phyloP scores from a whole-genome alignment of 2,113 vertebrate species.

The Phainopepla nitens region DNA sequence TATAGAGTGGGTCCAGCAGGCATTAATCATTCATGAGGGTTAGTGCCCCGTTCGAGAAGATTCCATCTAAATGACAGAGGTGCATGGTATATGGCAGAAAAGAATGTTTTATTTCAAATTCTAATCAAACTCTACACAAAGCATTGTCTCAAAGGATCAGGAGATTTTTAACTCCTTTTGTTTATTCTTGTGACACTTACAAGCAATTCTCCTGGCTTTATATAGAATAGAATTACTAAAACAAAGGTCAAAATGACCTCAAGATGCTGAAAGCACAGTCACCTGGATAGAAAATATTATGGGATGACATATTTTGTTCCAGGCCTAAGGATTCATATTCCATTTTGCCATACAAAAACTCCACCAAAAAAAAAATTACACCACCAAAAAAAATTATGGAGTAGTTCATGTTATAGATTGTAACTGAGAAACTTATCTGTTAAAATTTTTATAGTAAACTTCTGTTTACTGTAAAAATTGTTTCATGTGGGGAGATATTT shows the following conservation, averaged over 20 bases:
- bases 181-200: not conserved
- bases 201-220: not conserved
- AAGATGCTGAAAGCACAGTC: not conserved
- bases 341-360: no score
- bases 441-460: not conserved
- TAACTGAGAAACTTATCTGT: not conserved
- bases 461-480: not conserved
- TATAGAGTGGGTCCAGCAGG: rapidly evolving
- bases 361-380: no score
- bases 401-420: not conserved
- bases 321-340: not conserved
- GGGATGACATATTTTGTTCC: not conserved
- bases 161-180: not conserved
- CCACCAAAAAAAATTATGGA: not conserved
- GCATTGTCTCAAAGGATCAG: not conserved
- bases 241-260: not conserved
- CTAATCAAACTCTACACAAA: not conserved
- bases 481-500: not conserved
- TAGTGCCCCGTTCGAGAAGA: not conserved
- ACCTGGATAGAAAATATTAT: not conserved
- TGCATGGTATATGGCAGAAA: not conserved
- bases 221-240: not conserved
- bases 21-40: not conserved
- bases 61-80: not conserved
- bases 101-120: not conserved